Percentiles rank a stretch among this genome's conserved stretches.
These are phyloP conservation scores for Selene dorsalis DNA, from an alignment of 2,797 vertebrate species.

Conservation along the genomic window DNA sequence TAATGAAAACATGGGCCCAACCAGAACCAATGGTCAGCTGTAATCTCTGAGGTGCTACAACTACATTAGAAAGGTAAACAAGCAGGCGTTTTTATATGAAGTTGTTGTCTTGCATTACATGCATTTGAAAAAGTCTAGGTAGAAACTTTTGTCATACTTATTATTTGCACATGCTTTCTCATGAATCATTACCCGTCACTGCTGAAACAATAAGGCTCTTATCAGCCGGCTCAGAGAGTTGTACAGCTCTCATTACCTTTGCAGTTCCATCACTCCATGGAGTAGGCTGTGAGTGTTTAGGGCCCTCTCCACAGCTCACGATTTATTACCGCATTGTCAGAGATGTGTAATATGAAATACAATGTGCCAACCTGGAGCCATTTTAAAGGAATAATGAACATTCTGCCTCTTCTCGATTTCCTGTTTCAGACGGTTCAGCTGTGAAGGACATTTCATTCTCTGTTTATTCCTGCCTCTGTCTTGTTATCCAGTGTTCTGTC, in stretches of 20 bases:
- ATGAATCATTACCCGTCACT: constrained; percentile 27
- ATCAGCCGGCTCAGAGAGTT: constrained; percentile 26
- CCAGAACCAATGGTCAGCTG: neutral
- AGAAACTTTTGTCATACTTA: neutral
- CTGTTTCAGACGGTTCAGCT: constrained; percentile 27
- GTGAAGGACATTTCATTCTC: constrained; percentile 39
- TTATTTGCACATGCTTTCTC: constrained; percentile 2
- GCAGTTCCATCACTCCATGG: constrained; percentile 32
- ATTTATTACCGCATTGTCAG: constrained; percentile 38
- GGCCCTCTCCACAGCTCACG: constrained; percentile 28
- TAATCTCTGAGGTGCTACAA: neutral
- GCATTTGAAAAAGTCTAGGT: constrained; percentile 3
- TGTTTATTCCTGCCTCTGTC: constrained; percentile 45
- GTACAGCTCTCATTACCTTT: constrained; percentile 35
- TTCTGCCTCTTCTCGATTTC: constrained; percentile 22
- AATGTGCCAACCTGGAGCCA: constrained; percentile 29
- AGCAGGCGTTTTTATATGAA: neutral
- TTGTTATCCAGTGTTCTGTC: constrained; percentile 61
- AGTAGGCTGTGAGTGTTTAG: constrained; percentile 45
- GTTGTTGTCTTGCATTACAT: neutral
- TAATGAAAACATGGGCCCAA: too few species aligned
- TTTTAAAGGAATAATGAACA: constrained; percentile 49
- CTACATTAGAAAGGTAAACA: neutral
- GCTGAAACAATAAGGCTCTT: constrained; percentile 38
- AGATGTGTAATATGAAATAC: constrained; percentile 40